phyloP scores from a whole-genome alignment of 2,113 vertebrate species.

The Datnioides undecimradiatus region DNA sequence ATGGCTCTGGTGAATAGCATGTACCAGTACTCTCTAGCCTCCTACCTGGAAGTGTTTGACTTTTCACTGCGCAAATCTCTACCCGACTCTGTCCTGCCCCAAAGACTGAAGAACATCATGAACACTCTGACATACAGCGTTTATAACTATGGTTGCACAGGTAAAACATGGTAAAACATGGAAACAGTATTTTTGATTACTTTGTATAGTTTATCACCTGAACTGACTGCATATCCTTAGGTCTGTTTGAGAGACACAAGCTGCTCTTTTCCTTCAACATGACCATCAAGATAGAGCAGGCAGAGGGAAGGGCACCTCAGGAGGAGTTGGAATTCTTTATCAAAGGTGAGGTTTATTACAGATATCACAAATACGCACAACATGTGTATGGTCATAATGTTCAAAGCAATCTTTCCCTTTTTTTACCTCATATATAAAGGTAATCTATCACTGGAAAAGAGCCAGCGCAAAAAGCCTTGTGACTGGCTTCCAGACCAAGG shows the following conservation, averaged over 20 bases:
- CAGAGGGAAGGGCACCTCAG: slow-evolving; percentile 88
- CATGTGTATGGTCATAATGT: not conserved
- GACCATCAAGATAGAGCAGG: slow-evolving; percentile 95
- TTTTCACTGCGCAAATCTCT: slow-evolving; percentile 91
- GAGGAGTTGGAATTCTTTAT: slow-evolving; percentile 97
- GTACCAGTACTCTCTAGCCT: slow-evolving; percentile 95
- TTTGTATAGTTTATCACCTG: not conserved
- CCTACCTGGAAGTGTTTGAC: slow-evolving; percentile 93
- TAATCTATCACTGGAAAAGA: slow-evolving; percentile 95
- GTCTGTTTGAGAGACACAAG: slow-evolving; percentile 96
- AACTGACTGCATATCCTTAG: slow-evolving; percentile 73
- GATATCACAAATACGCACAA: not conserved
- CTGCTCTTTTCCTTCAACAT: slow-evolving; percentile 95
- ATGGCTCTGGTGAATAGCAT: slow-evolving; percentile 95
- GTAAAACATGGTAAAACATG: no score
- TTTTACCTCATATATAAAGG: slow-evolving; percentile 78
- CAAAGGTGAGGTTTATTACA: slow-evolving; percentile 86
- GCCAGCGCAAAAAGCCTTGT: slow-evolving; percentile 85
- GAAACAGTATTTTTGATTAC: not conserved
- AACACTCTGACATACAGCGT: slow-evolving; percentile 90
- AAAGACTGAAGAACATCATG: slow-evolving; percentile 91
- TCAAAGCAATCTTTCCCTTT: slow-evolving; percentile 3
- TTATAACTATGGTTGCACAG: slow-evolving; percentile 96
- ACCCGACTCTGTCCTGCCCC: slow-evolving; percentile 83
- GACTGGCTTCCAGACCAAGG: slow-evolving; percentile 93